Evolutionary conservation across 2,113 vertebrate species (phyloP), one percentile per base, ranked within the genome.

Genomic region (Mormyrus lacerda): DNA sequence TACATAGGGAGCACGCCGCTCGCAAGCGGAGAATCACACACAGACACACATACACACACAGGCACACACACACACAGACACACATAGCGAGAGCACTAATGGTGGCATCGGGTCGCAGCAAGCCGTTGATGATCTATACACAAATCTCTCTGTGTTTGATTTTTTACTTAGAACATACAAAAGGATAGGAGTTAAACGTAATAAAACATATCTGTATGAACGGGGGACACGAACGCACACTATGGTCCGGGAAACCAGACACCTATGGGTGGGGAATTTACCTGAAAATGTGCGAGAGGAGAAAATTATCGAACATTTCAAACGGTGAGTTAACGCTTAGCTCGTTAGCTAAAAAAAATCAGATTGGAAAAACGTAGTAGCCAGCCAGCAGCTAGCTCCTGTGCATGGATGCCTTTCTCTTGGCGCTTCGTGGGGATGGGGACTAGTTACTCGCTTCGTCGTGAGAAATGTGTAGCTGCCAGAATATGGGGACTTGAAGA

Each of bases 181-280:
- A 91, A 89, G 89, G 93, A 79, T 89, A 91, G 91, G 92, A 94
- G 93, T 93, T 94, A 95, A 92, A 91, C 89, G 53, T 85, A 83
- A 92, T 93, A 90, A 93, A 94, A 95, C 92, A 92, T 90, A 95
- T 94, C 94, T 95, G 95, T 93, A 96, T 96, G 96, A 93, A 93
- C 93, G 95, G 95, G 95, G 92, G 93, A 93, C 94, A 95, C 93
- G 92, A 94, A 92, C 91, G 89, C 96, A 93, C 97, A 99, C 96
- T 96, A 99, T 99, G 98, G 98, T 99, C 94, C 98, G 98, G 96
- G 98, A 99, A 97, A 99, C 98, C 96, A 98, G 98, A 97, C 98
- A 99, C 95, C 96, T 99, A 97, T 99, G 98, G 98, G 98, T 99
- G 97, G 98, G 98, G 96, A 99, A 99, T 97, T 96, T 99, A 95